A percentile compares a stretch with the other conserved stretches of the same genome.
Evolutionary conservation across 2,888 invertebrate genomes (phyloP).

Genomic region (Galerucella calmariensis): DNA sequence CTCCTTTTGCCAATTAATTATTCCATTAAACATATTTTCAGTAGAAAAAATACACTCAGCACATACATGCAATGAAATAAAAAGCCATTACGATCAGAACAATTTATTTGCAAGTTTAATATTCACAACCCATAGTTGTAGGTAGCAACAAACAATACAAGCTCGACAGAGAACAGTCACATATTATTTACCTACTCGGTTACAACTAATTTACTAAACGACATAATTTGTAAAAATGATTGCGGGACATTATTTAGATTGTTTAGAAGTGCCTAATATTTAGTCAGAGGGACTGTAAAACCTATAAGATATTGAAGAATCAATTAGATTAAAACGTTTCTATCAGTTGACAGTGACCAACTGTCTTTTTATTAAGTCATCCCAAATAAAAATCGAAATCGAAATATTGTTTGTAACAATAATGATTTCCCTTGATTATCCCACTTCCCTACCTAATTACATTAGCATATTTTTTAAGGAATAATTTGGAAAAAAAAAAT

Average conservation of each 20-base stretch:
- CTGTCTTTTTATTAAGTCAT: conserved; percentile 29
- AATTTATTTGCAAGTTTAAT: not conserved
- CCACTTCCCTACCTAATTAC: conserved; percentile 29
- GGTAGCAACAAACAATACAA: conserved; percentile 1
- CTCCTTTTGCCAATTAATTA: no score
- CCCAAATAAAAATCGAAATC: conserved; percentile 29
- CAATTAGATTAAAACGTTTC: conserved; percentile 30
- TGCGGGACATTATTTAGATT: conserved; percentile 10
- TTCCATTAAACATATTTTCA: no score
- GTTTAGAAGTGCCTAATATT: conserved; percentile 18
- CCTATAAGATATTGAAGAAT: conserved; percentile 27
- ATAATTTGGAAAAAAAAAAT: not conserved
- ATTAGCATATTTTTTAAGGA: conserved; percentile 13
- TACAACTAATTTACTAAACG: conserved; percentile 6
- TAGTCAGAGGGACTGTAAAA: conserved; percentile 28
- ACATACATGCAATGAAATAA: not conserved
- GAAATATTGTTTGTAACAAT: conserved; percentile 10
- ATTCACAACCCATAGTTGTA: not conserved
- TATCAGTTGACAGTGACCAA: conserved; percentile 33
- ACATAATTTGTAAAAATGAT: conserved; percentile 15
- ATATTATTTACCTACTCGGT: conserved; percentile 6
- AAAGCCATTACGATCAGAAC: not conserved
- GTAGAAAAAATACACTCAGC: no score
- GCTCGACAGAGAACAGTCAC: not conserved
- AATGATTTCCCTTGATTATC: conserved; percentile 24